Percentiles rank a stretch among this genome's conserved stretches.
Conservation (phyloP, 2,797 vertebrate species). For the Loris lydekkerianus region DNA sequence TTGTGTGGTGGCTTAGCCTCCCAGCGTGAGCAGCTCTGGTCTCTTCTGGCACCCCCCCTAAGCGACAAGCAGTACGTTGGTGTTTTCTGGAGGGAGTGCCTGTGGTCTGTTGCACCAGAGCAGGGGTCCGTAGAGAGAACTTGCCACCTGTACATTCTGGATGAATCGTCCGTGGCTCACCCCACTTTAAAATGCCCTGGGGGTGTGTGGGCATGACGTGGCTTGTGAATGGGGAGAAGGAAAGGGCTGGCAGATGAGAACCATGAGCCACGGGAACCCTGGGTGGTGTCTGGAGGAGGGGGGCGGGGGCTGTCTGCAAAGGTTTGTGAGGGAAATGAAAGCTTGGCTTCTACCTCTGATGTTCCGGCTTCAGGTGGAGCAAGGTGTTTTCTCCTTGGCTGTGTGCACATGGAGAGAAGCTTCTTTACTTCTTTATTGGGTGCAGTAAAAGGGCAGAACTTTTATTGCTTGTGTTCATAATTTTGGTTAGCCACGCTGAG, state of each 20-base stretch:
- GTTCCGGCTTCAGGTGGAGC: neutral
- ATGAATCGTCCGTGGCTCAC: neutral
- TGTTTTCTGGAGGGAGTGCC: neutral
- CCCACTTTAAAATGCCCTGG: neutral
- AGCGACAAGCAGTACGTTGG: neutral
- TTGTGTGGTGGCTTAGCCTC: neutral
- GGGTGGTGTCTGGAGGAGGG: neutral
- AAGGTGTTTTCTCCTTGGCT: neutral
- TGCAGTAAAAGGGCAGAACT: slow-evolving; percentile 29
- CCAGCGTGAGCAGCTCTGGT: neutral
- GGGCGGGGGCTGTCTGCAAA: neutral
- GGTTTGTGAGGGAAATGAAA: neutral
- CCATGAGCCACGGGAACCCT: neutral
- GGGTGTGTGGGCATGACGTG: neutral
- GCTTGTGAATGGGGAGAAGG: slow-evolving; percentile 3
- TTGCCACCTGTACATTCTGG: accelerated
- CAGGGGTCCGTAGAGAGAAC: neutral
- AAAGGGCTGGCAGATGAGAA: neutral
- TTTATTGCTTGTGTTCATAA: slow-evolving; percentile 59
- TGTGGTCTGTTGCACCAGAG: neutral
- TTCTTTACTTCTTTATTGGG: slow-evolving; percentile 63
- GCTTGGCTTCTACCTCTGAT: neutral
- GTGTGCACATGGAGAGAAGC: neutral
- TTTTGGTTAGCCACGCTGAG: slow-evolving; percentile 20
- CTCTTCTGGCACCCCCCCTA: neutral